phyloP scores from a whole-genome alignment of 2,797 vertebrate species.

The Gallirallus australis region DNA sequence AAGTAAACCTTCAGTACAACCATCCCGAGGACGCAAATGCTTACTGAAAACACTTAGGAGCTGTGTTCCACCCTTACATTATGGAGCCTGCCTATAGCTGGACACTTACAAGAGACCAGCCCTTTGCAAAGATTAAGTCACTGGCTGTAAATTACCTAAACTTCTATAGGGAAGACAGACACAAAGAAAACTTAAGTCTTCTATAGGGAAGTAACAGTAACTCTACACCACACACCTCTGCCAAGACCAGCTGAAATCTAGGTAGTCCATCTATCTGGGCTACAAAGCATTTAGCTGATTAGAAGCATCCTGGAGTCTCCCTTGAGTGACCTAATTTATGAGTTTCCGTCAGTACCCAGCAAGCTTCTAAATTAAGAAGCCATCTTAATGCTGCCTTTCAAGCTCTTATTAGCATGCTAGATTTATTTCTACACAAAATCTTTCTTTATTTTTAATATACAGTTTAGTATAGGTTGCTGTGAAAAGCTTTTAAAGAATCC shows the following conservation, averaged over 20 bases:
- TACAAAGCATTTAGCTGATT: background rate
- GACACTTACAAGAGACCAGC: rapidly evolving
- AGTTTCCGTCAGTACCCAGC: constrained; percentile 39
- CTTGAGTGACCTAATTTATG: background rate
- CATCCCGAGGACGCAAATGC: background rate
- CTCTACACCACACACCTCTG: background rate
- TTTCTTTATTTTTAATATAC: constrained; percentile 73
- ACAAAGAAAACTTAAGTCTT: background rate
- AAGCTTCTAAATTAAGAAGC: constrained; percentile 39
- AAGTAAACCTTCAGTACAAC: background rate
- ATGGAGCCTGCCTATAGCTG: background rate
- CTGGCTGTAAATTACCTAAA: background rate
- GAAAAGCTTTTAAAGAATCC: constrained; percentile 76
- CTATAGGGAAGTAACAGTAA: background rate
- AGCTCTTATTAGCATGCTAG: constrained; percentile 64
- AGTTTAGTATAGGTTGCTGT: constrained; percentile 50
- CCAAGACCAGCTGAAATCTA: background rate
- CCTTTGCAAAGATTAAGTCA: background rate
- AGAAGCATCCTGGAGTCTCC: background rate
- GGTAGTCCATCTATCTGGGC: background rate
- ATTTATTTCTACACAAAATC: constrained; percentile 69
- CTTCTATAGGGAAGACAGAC: background rate
- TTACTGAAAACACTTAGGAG: background rate
- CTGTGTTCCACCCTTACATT: background rate
- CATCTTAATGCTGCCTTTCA: constrained; percentile 38